Conservation (phyloP, 2,113 vertebrate species). For the Pterocles orientalis region DNA sequence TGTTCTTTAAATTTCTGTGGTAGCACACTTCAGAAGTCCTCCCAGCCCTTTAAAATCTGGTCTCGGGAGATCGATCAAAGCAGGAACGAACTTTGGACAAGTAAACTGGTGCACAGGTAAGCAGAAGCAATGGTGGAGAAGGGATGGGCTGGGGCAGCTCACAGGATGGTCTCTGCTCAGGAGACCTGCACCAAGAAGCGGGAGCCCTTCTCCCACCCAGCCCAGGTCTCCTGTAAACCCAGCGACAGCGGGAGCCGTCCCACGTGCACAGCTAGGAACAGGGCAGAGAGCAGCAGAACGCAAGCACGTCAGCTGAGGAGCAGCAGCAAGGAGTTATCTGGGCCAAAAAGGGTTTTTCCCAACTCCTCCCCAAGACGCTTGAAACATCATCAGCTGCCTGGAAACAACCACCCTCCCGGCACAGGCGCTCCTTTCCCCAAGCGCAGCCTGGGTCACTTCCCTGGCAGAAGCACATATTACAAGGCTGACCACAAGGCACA, state of each 20-base stretch:
- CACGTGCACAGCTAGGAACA: background rate
- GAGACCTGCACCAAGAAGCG: background rate
- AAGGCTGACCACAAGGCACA: background rate
- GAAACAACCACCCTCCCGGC: rapidly evolving
- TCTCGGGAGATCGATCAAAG: background rate
- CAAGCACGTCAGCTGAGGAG: rapidly evolving
- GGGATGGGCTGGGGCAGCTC: background rate
- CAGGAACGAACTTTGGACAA: background rate
- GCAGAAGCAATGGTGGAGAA: background rate
- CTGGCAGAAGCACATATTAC: rapidly evolving
- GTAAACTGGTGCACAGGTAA: background rate
- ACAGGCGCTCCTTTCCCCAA: rapidly evolving
- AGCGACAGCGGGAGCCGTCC: background rate
- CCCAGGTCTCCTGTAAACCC: background rate
- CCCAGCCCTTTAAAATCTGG: background rate
- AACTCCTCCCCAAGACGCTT: background rate
- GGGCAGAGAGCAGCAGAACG: background rate
- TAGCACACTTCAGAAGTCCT: background rate
- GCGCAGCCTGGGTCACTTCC: rapidly evolving
- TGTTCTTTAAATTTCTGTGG: background rate
- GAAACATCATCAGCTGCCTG: background rate
- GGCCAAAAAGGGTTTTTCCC: background rate
- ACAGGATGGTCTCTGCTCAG: background rate
- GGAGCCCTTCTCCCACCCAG: background rate
- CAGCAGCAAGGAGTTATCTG: background rate